Evolutionary conservation across 2,888 invertebrate species (phyloP), one percentile per base, ranked within the genome.

Genomic region (Standfussiana lucernea): DNA sequence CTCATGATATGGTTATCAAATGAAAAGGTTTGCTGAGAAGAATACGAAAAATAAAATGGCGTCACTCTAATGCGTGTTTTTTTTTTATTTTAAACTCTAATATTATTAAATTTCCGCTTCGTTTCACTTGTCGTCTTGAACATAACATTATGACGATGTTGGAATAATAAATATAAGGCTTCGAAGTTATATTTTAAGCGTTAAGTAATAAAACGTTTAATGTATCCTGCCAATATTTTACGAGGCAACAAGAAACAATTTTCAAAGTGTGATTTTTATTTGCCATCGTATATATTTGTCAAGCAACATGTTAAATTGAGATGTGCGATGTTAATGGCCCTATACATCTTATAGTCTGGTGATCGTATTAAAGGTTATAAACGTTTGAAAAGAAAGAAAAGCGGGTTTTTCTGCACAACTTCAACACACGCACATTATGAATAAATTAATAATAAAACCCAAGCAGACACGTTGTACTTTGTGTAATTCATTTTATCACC

Each of bases 191-290:
- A 56, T 74, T 42, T 68, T 35, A 61, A 59, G 45, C 10, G n/a
- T 35, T 18, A 37, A 37, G 72, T 66, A 84, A 86, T 87, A 87
- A 87, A 87, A 79, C 77, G 13, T 62, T 73, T 64, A 61, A 75
- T 72, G 24, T 72, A 73, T 79, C 11, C 47, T 53, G 32, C 37
- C 47, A 69, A 69, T 70, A 77, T 81, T 86, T 85, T 75, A 87
- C 45, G 84, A 76, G 72, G 62, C 69, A 77, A 18, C 45, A 56
- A 75, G 42, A 72, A 53, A 77, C 73, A 77, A 42, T 42, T 65
- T 66, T 59, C 59, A 35, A 72, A 70, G 71, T 77, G 81, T 77
- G 73, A 83, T 72, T 87, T 87, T 86, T 82, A 87, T 87, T 73
- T 67, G 50, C 10, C 18, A 50, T 77, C 84, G 78, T 85, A 84